Percentiles rank a stretch among this genome's conserved stretches.
Evolutionary conservation across 2,797 vertebrate genomes (phyloP).

Genomic region (Melanotaenia boesemani): DNA sequence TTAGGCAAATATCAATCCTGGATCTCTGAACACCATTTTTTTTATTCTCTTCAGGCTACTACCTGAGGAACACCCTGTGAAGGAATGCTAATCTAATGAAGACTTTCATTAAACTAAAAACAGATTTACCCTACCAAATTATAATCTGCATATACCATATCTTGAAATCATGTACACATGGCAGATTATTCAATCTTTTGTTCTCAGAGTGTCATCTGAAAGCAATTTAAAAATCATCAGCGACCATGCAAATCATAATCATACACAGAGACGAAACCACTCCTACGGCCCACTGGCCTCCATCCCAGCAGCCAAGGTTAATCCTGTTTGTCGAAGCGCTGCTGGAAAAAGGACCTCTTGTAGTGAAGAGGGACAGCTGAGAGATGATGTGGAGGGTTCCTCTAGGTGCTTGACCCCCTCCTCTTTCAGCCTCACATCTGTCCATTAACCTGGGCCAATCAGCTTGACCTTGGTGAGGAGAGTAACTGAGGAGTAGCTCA

Average conservation of each 20-base stretch:
- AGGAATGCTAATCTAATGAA: not conserved
- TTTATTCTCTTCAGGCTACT: not conserved
- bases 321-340: slow-evolving; percentile 77
- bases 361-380: slow-evolving; percentile 80
- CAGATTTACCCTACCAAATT: not conserved
- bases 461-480: slow-evolving; percentile 84
- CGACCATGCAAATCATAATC: not conserved
- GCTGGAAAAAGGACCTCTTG: slow-evolving; percentile 75
- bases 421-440: slow-evolving; percentile 78
- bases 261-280: slow-evolving; percentile 24
- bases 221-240: slow-evolving; percentile 2
- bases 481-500: slow-evolving; percentile 74
- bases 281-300: slow-evolving; percentile 25
- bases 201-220: not conserved
- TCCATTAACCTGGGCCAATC: slow-evolving; percentile 87
- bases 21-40: not conserved
- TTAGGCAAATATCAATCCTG: not conserved
- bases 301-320: slow-evolving; percentile 72
- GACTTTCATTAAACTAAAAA: not conserved
- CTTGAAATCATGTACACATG: not conserved
- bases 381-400: slow-evolving; percentile 82
- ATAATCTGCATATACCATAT: not conserved
- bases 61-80: not conserved
- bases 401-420: slow-evolving; percentile 82
- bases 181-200: not conserved